phyloP scores from a whole-genome alignment of 2,888 invertebrate genomes.

The Sinhomidia bicolor region DNA sequence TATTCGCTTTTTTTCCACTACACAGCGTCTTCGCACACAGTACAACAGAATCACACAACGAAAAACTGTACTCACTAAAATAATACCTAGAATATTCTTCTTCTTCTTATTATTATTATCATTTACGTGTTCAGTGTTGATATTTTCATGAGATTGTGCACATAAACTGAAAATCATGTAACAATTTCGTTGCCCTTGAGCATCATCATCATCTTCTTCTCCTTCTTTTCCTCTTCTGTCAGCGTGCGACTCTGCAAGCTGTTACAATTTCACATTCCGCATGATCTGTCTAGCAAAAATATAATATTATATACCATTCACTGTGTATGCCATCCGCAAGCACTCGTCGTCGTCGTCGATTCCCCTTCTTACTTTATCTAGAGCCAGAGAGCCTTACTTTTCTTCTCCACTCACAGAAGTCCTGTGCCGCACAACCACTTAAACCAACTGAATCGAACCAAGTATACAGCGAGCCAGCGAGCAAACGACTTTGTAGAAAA shows the following conservation, averaged over 20 bases:
- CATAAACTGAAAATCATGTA: conserved; percentile 17
- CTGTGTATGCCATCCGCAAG: background rate
- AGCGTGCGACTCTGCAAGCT: conserved; percentile 21
- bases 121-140: background rate
- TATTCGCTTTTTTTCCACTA: background rate
- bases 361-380: too few species aligned
- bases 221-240: conserved; percentile 16
- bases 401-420: background rate
- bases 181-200: conserved; percentile 61
- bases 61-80: background rate
- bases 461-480: too few species aligned
- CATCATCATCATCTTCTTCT: too few species aligned
- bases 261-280: conserved; percentile 37
- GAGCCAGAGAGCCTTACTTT: too few species aligned
- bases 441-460: conserved; percentile 34
- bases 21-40: background rate
- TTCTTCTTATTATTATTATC: background rate
- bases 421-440: conserved; percentile 24
- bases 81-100: too few species aligned
- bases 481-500: conserved; percentile 12
- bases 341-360: too few species aligned
- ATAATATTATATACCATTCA: background rate
- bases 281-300: background rate
- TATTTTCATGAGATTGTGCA: conserved; percentile 17
- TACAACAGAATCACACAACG: background rate